phyloP scores from a whole-genome alignment of 2,113 vertebrate genomes.

The Nerophis ophidion region DNA sequence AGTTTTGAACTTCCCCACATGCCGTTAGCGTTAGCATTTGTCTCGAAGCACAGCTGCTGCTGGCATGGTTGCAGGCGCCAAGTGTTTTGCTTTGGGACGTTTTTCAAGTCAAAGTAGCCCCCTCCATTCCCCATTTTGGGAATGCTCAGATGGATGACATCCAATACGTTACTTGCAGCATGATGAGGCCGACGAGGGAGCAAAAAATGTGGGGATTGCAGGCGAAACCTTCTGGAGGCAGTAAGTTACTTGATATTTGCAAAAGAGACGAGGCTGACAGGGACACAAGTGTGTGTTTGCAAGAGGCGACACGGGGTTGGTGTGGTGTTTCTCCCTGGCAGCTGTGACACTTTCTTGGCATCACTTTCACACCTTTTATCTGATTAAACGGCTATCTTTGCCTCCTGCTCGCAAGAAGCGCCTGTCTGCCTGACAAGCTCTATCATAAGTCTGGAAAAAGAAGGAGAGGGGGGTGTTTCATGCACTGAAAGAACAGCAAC shows the following conservation, averaged over 20 bases:
- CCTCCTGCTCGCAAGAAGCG: conserved; percentile 9
- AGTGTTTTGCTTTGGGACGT: neutral
- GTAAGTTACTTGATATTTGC: neutral
- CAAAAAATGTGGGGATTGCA: too few relatives aligned
- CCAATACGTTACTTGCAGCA: neutral
- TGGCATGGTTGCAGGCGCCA: neutral
- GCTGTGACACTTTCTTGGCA: conserved; percentile 34
- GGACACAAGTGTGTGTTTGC: conserved; percentile 24
- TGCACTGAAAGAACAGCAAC: conserved; percentile 11
- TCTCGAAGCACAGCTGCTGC: neutral
- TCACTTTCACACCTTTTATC: conserved; percentile 37
- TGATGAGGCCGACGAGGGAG: neutral
- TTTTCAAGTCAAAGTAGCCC: neutral
- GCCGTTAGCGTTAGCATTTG: conserved; percentile 4
- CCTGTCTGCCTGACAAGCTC: conserved; percentile 38
- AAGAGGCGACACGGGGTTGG: conserved; percentile 7
- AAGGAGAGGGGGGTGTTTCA: neutral
- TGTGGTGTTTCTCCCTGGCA: neutral
- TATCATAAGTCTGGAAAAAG: conserved; percentile 27
- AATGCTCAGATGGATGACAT: neutral
- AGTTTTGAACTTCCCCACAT: neutral
- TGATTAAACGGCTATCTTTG: conserved; percentile 27
- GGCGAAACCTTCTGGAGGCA: too few relatives aligned
- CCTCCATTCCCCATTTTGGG: too few relatives aligned
- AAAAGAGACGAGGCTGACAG: conserved; percentile 17